These are phyloP conservation scores for Neotoxoptera formosana DNA, from an alignment of 1,140 invertebrate species.

Conservation along the genomic window DNA sequence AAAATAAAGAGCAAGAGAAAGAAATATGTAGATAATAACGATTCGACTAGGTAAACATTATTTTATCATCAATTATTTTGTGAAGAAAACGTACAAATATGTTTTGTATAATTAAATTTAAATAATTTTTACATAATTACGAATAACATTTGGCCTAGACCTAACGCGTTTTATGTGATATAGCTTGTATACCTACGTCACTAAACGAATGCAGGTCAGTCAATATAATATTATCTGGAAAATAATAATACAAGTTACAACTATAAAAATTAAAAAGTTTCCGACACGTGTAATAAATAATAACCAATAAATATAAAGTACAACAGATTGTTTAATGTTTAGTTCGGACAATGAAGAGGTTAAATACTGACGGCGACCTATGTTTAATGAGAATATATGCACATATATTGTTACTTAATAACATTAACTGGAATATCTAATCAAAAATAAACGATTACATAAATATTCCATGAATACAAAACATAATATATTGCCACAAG, in stretches of 20 bases:
- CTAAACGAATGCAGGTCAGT: conserved; percentile 5
- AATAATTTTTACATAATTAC: neutral
- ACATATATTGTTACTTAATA: neutral
- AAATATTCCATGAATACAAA: neutral
- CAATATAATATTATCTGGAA: neutral
- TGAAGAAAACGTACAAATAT: neutral
- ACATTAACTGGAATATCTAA: neutral
- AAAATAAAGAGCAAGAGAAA: neutral
- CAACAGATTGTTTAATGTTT: neutral
- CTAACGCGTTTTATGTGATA: conserved; percentile 16
- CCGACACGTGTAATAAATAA: neutral
- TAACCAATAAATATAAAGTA: neutral
- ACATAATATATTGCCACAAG: neutral
- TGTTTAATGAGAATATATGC: neutral
- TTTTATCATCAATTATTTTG: neutral
- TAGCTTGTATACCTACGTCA: conserved; percentile 25
- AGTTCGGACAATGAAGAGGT: neutral
- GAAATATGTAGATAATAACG: neutral
- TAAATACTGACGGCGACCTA: neutral
- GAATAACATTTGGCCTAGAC: conserved; percentile 27
- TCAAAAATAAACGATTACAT: neutral
- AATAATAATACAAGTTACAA: neutral
- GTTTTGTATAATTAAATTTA: neutral
- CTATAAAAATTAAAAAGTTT: neutral
- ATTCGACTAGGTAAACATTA: neutral